Conservation (phyloP, 2,888 invertebrate genomes). For the Tetranychus piercei region DNA sequence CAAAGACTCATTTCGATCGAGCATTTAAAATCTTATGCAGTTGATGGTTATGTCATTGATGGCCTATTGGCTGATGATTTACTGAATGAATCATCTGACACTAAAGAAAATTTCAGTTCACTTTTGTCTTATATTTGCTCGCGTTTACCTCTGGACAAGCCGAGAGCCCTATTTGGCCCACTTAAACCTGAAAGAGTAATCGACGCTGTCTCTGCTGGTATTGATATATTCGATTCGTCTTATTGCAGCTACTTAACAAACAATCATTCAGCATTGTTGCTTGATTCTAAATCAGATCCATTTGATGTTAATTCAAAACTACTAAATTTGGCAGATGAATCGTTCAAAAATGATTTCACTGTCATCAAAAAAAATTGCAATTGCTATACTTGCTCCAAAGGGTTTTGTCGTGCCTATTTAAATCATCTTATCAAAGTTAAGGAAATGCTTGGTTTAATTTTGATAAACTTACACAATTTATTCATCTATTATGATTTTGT, state of each 20-base stretch:
- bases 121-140: background rate
- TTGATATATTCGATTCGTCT: slow-evolving; percentile 74
- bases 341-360: background rate
- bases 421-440: slow-evolving; percentile 64
- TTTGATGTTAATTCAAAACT: background rate
- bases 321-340: background rate
- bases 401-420: slow-evolving; percentile 61
- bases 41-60: background rate
- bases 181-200: slow-evolving; percentile 56
- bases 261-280: slow-evolving; percentile 46
- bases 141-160: slow-evolving; percentile 45
- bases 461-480: slow-evolving; percentile 71
- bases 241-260: slow-evolving; percentile 54
- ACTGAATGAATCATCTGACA: background rate
- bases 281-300: background rate
- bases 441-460: slow-evolving; percentile 59
- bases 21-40: background rate
- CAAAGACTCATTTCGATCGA: background rate
- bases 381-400: slow-evolving; percentile 57
- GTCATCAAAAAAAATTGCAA: slow-evolving; percentile 38
- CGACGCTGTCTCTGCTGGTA: slow-evolving; percentile 51
- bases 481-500: slow-evolving; percentile 42
- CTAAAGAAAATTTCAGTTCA: background rate
- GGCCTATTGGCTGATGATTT: background rate
- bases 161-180: slow-evolving; percentile 54